These are phyloP conservation scores for Phenganax stokvisi DNA, from an alignment of 92 coral and sea anemone species.

Conservation along the genomic window DNA sequence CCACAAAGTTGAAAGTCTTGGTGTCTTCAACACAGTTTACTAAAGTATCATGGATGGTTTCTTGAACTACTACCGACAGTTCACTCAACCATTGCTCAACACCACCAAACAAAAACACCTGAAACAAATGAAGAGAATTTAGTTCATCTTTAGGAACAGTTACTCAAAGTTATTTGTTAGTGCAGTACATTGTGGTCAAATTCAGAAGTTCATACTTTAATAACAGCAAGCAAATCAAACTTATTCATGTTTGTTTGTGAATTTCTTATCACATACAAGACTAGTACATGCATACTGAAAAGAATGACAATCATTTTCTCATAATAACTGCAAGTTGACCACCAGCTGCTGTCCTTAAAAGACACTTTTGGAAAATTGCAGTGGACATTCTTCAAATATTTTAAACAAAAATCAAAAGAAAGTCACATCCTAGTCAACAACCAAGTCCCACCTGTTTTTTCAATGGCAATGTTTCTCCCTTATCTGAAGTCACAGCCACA, in stretches of 20 bases:
- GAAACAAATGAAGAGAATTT: neutral
- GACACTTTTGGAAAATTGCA: no score
- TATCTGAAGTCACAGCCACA: slow-evolving; percentile 67
- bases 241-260: neutral
- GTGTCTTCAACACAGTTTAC: slow-evolving; percentile 73
- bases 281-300: neutral
- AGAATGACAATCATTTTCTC: neutral
- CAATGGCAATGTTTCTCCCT: slow-evolving; percentile 70
- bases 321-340: no score
- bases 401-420: no score
- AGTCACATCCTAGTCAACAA: no score
- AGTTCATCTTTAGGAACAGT: no score
- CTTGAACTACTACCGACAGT: slow-evolving; percentile 62
- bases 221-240: no score
- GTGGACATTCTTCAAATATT: no score
- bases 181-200: no score
- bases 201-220: no score
- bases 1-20: slow-evolving; percentile 66
- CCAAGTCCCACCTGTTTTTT: slow-evolving; percentile 58
- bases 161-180: no score
- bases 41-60: slow-evolving; percentile 65
- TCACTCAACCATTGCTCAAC: slow-evolving; percentile 86
- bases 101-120: slow-evolving; percentile 72
- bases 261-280: neutral
- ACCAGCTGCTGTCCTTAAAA: no score